Evolutionary conservation across 2,797 vertebrate genomes (phyloP).

Genomic region (Nannoperca australis): DNA sequence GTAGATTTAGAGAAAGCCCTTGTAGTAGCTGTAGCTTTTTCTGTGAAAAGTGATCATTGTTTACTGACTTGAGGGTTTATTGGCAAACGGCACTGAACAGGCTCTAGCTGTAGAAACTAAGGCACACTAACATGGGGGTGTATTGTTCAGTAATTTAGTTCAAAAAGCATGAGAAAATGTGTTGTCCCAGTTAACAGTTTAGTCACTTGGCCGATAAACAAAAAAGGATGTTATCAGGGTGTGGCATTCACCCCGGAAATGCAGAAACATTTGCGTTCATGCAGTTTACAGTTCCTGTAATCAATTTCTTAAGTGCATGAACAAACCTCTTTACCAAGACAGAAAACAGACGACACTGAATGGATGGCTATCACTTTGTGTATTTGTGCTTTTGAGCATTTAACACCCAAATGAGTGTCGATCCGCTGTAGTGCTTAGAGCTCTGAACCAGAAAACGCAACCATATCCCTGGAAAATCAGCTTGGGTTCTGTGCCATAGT

Average conservation of each 20-base stretch:
- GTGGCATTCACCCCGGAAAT: constrained; percentile 1
- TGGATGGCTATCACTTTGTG: constrained; percentile 21
- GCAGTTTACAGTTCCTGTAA: not conserved
- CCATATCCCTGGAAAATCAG: constrained; percentile 56
- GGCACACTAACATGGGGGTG: not conserved
- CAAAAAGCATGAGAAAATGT: constrained; percentile 7
- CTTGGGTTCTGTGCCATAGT: constrained; percentile 24
- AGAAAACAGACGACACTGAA: constrained; percentile 1
- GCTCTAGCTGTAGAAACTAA: constrained; percentile 7
- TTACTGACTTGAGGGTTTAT: constrained; percentile 30
- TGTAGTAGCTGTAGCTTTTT: constrained; percentile 20
- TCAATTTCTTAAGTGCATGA: not conserved
- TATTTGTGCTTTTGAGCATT: constrained; percentile 34
- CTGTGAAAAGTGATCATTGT: constrained; percentile 28
- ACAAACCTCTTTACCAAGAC: not conserved
- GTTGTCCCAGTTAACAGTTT: not conserved
- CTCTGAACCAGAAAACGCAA: constrained; percentile 54
- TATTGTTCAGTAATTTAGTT: constrained; percentile 10
- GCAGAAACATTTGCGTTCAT: not conserved
- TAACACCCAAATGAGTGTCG: constrained; percentile 41
- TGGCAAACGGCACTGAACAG: not conserved
- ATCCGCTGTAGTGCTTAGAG: constrained; percentile 27
- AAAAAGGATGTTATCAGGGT: not conserved
- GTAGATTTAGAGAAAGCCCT: constrained; percentile 21
- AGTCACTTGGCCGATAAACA: not conserved